A percentile compares a stretch with the other conserved stretches of the same genome.
Conservation (phyloP, 2,888 invertebrate species). For the Apocheima hispidaria region DNA sequence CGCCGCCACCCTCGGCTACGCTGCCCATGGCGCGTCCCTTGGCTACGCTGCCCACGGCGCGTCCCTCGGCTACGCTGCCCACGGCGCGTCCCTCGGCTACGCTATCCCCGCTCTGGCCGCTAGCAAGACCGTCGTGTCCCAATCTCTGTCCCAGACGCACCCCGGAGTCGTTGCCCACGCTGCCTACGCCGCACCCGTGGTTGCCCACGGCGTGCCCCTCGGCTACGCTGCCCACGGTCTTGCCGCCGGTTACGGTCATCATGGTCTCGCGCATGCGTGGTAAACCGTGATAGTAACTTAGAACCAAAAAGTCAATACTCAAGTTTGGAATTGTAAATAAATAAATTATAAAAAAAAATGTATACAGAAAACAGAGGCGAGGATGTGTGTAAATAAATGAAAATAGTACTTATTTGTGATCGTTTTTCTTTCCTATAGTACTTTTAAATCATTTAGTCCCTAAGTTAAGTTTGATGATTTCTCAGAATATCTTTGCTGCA, state of each 20-base stretch:
- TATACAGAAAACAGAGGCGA: conserved; percentile 75
- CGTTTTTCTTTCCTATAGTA: conserved; percentile 4
- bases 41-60: background rate
- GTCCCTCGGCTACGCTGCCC: conserved; percentile 44
- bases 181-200: conserved; percentile 51
- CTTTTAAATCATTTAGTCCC: no score
- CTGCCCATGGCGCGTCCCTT: conserved; percentile 51
- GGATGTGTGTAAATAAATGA: conserved; percentile 84
- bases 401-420: conserved; percentile 56
- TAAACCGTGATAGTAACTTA: conserved; percentile 80
- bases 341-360: conserved; percentile 70
- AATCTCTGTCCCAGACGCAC: conserved; percentile 75
- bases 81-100: conserved; percentile 47
- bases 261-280: conserved; percentile 70
- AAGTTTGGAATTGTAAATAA: conserved; percentile 77
- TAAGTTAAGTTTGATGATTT: background rate
- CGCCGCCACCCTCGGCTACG: conserved; percentile 41
- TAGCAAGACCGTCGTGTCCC: conserved; percentile 67
- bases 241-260: conserved; percentile 47
- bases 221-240: conserved; percentile 47
- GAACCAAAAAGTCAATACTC: conserved; percentile 80
- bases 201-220: conserved; percentile 53
- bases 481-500: no score
- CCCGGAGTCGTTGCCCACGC: conserved; percentile 67
- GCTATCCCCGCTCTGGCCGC: conserved; percentile 56